Percentiles rank a stretch among this genome's conserved stretches.
These are phyloP conservation scores for Collichthys lucidus DNA, from an alignment of 2,113 vertebrate genomes.

Conservation along the genomic window DNA sequence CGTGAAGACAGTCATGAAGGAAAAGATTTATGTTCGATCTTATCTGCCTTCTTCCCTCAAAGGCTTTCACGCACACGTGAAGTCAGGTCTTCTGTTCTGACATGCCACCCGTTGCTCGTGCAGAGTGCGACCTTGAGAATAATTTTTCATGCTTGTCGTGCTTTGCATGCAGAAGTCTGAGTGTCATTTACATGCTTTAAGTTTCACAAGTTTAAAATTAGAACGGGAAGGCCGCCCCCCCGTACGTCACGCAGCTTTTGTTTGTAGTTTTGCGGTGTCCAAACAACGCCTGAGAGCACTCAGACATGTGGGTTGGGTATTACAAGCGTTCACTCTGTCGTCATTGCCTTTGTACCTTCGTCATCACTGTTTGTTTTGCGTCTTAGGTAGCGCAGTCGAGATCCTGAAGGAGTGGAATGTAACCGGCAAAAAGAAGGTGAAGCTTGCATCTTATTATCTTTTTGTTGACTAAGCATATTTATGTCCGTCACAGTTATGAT, in stretches of 20 bases:
- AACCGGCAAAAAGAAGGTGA: slow-evolving; percentile 96
- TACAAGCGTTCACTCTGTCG: neutral
- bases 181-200: slow-evolving; percentile 37
- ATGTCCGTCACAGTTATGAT: neutral
- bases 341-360: neutral
- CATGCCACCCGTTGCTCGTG: neutral
- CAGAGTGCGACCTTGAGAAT: neutral
- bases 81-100: neutral
- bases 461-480: slow-evolving; percentile 7
- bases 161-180: slow-evolving; percentile 23
- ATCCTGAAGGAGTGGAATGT: slow-evolving; percentile 97
- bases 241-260: slow-evolving; percentile 55
- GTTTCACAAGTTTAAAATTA: slow-evolving; percentile 56
- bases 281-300: slow-evolving; percentile 18
- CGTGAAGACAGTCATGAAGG: neutral
- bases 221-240: slow-evolving; percentile 21
- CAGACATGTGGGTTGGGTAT: neutral
- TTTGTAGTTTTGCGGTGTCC: slow-evolving; percentile 6
- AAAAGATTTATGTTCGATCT: neutral
- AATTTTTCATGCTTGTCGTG: neutral
- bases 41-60: neutral
- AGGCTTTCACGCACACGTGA: neutral
- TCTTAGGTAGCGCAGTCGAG: slow-evolving; percentile 90
- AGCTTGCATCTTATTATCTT: neutral
- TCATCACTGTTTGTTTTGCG: slow-evolving; percentile 39